Conservation (phyloP, 2,888 invertebrate genomes). For the Pristionchus exspectatus region DNA sequence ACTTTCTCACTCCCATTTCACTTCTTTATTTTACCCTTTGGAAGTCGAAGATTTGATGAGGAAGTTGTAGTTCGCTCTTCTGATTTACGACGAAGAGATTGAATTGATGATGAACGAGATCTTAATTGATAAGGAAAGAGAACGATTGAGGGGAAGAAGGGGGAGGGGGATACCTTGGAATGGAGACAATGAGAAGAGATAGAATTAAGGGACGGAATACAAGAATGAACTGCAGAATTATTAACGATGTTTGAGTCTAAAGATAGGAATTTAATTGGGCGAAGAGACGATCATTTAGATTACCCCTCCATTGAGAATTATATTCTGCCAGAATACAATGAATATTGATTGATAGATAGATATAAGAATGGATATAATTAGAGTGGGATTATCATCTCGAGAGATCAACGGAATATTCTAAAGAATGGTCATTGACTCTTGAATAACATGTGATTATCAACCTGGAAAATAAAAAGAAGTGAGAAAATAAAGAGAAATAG, state of each 20-base stretch:
- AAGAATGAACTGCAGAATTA: neutral
- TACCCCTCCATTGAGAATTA: neutral
- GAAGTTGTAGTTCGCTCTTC: constrained; percentile 1
- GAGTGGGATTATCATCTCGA: neutral
- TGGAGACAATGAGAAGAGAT: neutral
- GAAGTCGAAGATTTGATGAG: neutral
- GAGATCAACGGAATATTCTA: constrained; percentile 3
- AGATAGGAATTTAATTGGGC: neutral
- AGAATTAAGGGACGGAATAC: neutral
- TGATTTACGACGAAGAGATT: neutral
- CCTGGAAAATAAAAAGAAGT: constrained; percentile 23
- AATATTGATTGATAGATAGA: constrained; percentile 17
- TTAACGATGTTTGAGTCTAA: neutral
- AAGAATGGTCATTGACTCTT: neutral
- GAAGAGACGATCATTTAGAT: neutral
- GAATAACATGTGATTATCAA: neutral
- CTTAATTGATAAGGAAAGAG: neutral
- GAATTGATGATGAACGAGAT: neutral
- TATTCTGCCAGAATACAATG: neutral
- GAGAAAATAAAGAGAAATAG: constrained; percentile 11
- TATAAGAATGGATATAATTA: neutral
- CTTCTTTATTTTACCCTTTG: neutral
- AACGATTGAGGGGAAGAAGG: neutral
- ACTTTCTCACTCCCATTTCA: neutral
- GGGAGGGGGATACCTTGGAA: neutral